Conservation (phyloP, 2,888 invertebrate genomes). For the Isotomurus palustris region DNA sequence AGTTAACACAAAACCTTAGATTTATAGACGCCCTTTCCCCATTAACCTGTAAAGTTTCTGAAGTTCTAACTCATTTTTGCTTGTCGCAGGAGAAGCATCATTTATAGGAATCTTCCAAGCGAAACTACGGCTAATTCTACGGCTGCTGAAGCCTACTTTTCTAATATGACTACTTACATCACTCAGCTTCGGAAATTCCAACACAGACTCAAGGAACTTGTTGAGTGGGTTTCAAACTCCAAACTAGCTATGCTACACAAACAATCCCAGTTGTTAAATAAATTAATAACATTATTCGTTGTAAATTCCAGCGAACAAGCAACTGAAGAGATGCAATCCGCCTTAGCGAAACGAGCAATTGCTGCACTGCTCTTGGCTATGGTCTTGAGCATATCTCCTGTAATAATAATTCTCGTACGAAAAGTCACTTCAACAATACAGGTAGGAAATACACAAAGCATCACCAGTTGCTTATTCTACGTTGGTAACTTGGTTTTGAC, state of each 20-base stretch:
- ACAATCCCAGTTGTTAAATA: not conserved
- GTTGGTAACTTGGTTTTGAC: not conserved
- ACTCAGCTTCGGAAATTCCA: slow-evolving; percentile 46
- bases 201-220: slow-evolving; percentile 39
- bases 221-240: slow-evolving; percentile 39
- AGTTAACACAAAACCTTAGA: not conserved
- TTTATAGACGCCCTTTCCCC: too few relatives aligned
- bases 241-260: not conserved
- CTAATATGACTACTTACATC: slow-evolving; percentile 46
- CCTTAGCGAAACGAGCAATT: slow-evolving; percentile 49
- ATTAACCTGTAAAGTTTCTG: not conserved
- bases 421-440: slow-evolving; percentile 58
- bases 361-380: slow-evolving; percentile 54
- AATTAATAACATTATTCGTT: not conserved
- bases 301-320: slow-evolving; percentile 52
- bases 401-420: slow-evolving; percentile 55
- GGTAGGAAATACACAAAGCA: slow-evolving; percentile 48
- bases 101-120: slow-evolving; percentile 36
- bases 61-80: not conserved
- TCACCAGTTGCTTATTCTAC: not conserved
- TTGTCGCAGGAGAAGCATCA: slow-evolving; percentile 40
- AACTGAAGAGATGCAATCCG: slow-evolving; percentile 51
- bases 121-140: slow-evolving; percentile 1
- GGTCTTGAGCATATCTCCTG: slow-evolving; percentile 55
- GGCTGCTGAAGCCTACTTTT: slow-evolving; percentile 44